Percentiles rank a stretch among this genome's conserved stretches.
Evolutionary conservation across 1,140 invertebrate species (phyloP).

Genomic region (Bradynema listronoti): DNA sequence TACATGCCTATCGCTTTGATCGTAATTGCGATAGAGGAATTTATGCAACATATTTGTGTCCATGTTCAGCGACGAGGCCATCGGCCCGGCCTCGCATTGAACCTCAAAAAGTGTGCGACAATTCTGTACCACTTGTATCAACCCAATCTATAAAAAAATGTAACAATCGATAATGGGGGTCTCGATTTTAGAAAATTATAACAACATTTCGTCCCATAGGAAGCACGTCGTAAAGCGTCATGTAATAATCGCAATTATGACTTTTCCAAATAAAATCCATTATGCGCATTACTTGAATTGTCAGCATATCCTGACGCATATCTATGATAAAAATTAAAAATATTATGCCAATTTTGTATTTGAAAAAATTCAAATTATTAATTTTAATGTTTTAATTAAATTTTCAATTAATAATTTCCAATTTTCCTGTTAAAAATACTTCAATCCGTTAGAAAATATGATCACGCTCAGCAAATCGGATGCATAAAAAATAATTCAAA

Average conservation of each 20-base stretch:
- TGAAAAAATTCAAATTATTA: too few species aligned
- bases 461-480: too few species aligned
- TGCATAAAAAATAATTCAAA: conserved; percentile 5
- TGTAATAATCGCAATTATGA: conserved; percentile 63
- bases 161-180: neutral
- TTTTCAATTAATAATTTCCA: too few species aligned
- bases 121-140: conserved; percentile 88
- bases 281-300: conserved; percentile 83
- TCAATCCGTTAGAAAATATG: too few species aligned
- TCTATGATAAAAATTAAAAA: too few species aligned
- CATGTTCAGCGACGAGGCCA: conserved; percentile 64
- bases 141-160: conserved; percentile 67
- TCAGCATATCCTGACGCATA: conserved; percentile 91
- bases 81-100: conserved; percentile 78
- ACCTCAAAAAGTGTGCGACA: conserved; percentile 92
- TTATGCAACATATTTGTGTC: conserved; percentile 72
- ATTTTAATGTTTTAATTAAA: too few species aligned
- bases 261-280: conserved; percentile 85
- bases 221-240: conserved; percentile 91
- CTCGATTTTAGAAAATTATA: neutral
- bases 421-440: too few species aligned
- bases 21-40: conserved; percentile 67
- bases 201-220: conserved; percentile 74
- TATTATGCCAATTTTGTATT: too few species aligned
- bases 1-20: conserved; percentile 24